phyloP scores from a whole-genome alignment of 2,113 vertebrate genomes.

The Xiphophorus couchianus region DNA sequence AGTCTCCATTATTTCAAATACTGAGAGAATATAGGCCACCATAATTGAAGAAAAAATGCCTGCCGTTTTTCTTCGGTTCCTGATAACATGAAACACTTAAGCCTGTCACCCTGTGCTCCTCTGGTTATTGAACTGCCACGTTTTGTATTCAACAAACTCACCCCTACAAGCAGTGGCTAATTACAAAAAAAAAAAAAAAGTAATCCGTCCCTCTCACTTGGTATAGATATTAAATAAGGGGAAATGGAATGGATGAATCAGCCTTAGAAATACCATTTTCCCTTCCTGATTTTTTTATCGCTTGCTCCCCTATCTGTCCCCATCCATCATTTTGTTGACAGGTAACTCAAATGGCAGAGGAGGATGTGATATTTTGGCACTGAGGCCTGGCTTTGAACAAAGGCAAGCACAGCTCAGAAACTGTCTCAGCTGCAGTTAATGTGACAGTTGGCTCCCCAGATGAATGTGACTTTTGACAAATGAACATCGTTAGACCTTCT shows the following conservation, averaged over 20 bases:
- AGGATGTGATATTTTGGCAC: slow-evolving; percentile 54
- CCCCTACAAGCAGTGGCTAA: slow-evolving; percentile 55
- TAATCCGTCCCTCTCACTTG: slow-evolving; percentile 56
- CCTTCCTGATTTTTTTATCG: slow-evolving; percentile 30
- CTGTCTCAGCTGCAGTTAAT: slow-evolving; percentile 63
- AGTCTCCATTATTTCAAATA: slow-evolving; percentile 53
- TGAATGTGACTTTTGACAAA: slow-evolving; percentile 76
- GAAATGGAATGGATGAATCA: slow-evolving; percentile 28
- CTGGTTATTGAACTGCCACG: slow-evolving; percentile 65
- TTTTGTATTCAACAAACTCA: slow-evolving; percentile 68
- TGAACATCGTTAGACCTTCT: slow-evolving; percentile 61
- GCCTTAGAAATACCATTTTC: slow-evolving; percentile 64
- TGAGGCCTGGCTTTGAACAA: slow-evolving; percentile 53
- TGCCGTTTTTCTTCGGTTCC: slow-evolving; percentile 49
- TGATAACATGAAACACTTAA: slow-evolving; percentile 65
- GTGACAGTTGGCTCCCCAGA: slow-evolving; percentile 59
- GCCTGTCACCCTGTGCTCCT: slow-evolving; percentile 57
- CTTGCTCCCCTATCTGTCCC: slow-evolving; percentile 41
- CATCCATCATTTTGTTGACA: slow-evolving; percentile 65
- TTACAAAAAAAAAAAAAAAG: slow-evolving; percentile 66
- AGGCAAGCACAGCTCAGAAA: slow-evolving; percentile 50
- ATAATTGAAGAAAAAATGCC: slow-evolving; percentile 65
- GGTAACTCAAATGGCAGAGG: slow-evolving; percentile 54
- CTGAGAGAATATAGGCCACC: slow-evolving; percentile 46
- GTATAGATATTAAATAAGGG: slow-evolving; percentile 58